Evolutionary conservation across 2,797 vertebrate genomes (phyloP), one percentile per base, ranked within the genome.

Genomic region (Acrossocheilus fasciatus): DNA sequence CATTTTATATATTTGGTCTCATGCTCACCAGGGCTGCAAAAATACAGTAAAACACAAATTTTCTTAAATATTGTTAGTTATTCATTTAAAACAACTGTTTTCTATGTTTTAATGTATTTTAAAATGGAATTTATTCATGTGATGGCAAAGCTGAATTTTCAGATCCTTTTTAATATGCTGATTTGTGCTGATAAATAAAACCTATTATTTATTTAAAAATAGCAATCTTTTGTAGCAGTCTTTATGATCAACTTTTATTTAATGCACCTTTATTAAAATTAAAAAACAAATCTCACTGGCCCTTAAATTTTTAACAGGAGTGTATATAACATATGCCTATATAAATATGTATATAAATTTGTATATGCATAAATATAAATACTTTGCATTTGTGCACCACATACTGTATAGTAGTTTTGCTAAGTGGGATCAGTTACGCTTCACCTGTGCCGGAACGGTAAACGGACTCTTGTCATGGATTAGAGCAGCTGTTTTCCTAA

Each of bases 401-500:
- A 75, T 26, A 64, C 23, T 59, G 12, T 43, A 20, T 43, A n/a
- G 5, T 59, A 23, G 17, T 74, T 82, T 59, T 45, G 45, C 4
- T 73, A 82, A 45, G 39, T 83, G 39, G 20, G 69, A 59, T 83
- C 81, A 62, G 41, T 84, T 69, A 23, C 34, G 64, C 62, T 50
- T 70, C 34, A 84, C 74, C 62, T 69, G 62, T 11, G 26, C 36
- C 68, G 15, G 26, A 81, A 50, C 54, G 43, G 73, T 47, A 52
- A 62, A 34, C 26, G 26, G 64, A 12, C 9, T 79, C 20, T 79
- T 62, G 72, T 52, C 20, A 41, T 23, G 39, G 47, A 85, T 85
- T 72, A 85, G 52, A 70, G n/a, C 76, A 80, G 52, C 75, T 85
- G 75, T 85, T 41, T 45, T 80, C 54, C 68, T 72, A 18, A 85